Base-by-base conservation (phyloP, 2,888 invertebrate genomes). In the Thecocarcelia acutangulata region DNA sequence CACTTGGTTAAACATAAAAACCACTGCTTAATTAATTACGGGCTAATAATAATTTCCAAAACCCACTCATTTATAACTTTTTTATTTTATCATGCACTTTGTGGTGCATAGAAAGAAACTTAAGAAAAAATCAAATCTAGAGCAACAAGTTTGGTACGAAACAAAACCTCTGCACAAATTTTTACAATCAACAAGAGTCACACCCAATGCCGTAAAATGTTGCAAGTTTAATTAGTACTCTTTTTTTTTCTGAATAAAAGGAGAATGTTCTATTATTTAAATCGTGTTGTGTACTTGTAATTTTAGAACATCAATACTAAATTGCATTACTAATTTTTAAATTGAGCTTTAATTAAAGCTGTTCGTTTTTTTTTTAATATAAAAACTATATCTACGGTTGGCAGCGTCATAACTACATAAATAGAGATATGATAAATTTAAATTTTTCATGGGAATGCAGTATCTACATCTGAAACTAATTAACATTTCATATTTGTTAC, bases 61-160 rank as follows among this genome's bases (percentile, higher is more conserved):
- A 28, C 13, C 3, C 17, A 19, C 17, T 17, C 0, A 17, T 19
- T 33, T 13, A 44, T 5, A 19, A 2, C 37, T 24, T 33, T 44
- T 33, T 66, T 44, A 54, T 13, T 68, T 28, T 24, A 54, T 54
- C 17, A n/a, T 54, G 5, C 17, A 28, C 12, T 37, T 21, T 19
- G 21, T 12, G n/a, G n/a, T n/a, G n/a, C n/a, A 24, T 3, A 9
- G 21, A 11, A 17, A 15, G 17, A 48, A 63, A 50, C 50, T 11
- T 19, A 24, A n/a, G 1, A 24, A 5, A 24, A 24, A 33, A 56
- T 0, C 19, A 17, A 59, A 70, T 40, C 40, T 59, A 24, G 58
- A 70, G 40, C 58, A 70, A 48, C 58, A 70, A 37, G 13, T 58
- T 58, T 58, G 2, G 0, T 15, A 28, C 11, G 21, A 40, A 52